These are phyloP conservation scores for Coelopa pilipes DNA, from an alignment of 2,888 invertebrate genomes.

Conservation along the genomic window DNA sequence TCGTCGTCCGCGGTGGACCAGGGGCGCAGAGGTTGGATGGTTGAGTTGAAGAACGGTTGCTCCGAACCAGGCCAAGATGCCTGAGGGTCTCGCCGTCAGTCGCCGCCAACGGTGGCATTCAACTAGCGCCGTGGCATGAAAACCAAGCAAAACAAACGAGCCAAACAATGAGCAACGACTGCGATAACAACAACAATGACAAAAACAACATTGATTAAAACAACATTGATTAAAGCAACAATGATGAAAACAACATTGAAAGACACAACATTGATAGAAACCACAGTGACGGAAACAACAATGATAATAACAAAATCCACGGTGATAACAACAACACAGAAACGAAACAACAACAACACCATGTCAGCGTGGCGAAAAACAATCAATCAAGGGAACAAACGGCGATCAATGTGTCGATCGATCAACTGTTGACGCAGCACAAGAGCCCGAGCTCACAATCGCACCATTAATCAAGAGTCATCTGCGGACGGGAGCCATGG, in stretches of 20 bases:
- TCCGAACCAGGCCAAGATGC: no score
- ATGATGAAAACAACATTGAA: neutral
- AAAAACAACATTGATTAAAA: no score
- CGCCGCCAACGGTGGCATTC: no score
- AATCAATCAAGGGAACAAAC: constrained; percentile 3
- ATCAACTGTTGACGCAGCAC: constrained; percentile 11
- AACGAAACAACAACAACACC: neutral
- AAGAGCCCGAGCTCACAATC: neutral
- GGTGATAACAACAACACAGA: neutral
- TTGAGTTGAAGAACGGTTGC: no score
- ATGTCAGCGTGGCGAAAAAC: neutral
- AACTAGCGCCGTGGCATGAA: no score
- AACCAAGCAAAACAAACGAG: no score
- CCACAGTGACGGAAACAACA: neutral
- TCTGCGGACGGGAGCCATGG: neutral
- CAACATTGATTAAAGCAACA: neutral
- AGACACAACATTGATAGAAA: neutral
- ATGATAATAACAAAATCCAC: neutral
- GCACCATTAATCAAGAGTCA: constrained; percentile 3
- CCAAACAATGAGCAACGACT: no score
- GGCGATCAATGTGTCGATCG: neutral
- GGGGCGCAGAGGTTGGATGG: no score
- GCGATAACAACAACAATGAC: no score
- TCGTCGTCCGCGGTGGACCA: no score
- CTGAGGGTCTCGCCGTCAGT: no score